Evolutionary conservation across 1,140 invertebrate species (phyloP), one percentile per base, ranked within the genome.

Genomic region (Patella vulgata): DNA sequence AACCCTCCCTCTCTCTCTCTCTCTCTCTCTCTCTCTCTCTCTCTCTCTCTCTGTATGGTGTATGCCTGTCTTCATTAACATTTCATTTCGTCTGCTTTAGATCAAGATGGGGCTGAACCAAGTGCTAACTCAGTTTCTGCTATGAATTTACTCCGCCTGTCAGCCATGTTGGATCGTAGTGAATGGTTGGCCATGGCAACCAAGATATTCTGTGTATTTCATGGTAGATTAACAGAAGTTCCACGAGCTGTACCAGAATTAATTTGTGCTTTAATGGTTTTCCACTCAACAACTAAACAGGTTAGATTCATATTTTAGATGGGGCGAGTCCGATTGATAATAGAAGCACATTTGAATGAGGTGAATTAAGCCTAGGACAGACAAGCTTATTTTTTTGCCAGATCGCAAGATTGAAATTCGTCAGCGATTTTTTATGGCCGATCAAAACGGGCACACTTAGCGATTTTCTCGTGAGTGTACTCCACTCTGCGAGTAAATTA

Each of bases 61-160:
- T n/a, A n/a, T n/a, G n/a, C n/a, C n/a, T n/a, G n/a, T n/a, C n/a
- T n/a, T n/a, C n/a, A n/a, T n/a, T n/a, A n/a, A n/a, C n/a, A n/a
- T n/a, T n/a, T n/a, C n/a, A n/a, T n/a, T n/a, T n/a, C n/a, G n/a
- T n/a, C 33, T 42, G 8, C 58, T 59, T 30, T 51, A 96, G 95
- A 95, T 84, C 91, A 96, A 84, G 95, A 97, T 84, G 94, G 94
- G 6, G 95, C 95, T 1, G 95, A 97, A 77, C 95, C 95, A 0
- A 92, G 91, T 53, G 91, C 93, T 17, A 97, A 97, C 84, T 96
- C 94, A n/a, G 90, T 97, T 6, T 87, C 93, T 0, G 91, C 90
- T 21, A 87, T 88, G 59, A 98, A 97, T 87, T 83, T 97, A 19
- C 82, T 93, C 19, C 87, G 92, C 1, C 84, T 97, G 19, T 86